phyloP scores from a whole-genome alignment of 2,797 vertebrate genomes.

The Cirrhinus mrigala region DNA sequence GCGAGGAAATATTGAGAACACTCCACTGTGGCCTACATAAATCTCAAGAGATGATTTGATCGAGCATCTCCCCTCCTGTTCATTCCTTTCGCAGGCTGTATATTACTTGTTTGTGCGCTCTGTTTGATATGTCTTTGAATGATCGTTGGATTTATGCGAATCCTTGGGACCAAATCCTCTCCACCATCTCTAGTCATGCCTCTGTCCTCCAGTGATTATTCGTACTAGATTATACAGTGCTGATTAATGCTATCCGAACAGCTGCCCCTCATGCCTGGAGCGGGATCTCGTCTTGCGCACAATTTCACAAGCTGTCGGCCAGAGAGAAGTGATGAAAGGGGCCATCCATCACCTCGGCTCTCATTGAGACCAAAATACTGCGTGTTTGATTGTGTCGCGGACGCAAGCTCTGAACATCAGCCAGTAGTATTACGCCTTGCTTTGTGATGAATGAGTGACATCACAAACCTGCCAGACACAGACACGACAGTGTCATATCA shows the following conservation, averaged over 20 bases:
- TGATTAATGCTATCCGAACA: conserved; percentile 32
- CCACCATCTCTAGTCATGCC: neutral
- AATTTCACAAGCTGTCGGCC: conserved; percentile 59
- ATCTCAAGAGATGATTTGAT: conserved; percentile 28
- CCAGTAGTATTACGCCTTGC: neutral
- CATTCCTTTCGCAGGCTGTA: neutral
- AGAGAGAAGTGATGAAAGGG: conserved; percentile 44
- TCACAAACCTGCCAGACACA: conserved; percentile 13
- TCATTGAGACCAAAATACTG: conserved; percentile 30
- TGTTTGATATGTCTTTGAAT: neutral
- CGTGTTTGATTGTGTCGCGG: conserved; percentile 12
- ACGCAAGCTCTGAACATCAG: neutral
- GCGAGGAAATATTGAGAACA: conserved; percentile 34
- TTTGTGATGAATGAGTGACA: conserved; percentile 26
- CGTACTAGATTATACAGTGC: conserved; percentile 30
- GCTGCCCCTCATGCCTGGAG: conserved; percentile 37
- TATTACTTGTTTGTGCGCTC: conserved; percentile 10
- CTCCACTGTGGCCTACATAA: conserved; percentile 12
- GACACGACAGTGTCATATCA: conserved; percentile 5
- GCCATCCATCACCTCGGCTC: conserved; percentile 50
- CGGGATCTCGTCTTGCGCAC: conserved; percentile 39
- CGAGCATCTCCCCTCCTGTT: neutral
- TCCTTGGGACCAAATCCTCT: conserved; percentile 4
- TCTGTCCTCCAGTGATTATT: conserved; percentile 21
- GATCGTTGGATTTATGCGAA: conserved; percentile 13